A percentile compares a stretch with the other conserved stretches of the same genome.
These are phyloP conservation scores for Typhlichthys subterraneus DNA, from an alignment of 2,797 vertebrate species.

Conservation along the genomic window DNA sequence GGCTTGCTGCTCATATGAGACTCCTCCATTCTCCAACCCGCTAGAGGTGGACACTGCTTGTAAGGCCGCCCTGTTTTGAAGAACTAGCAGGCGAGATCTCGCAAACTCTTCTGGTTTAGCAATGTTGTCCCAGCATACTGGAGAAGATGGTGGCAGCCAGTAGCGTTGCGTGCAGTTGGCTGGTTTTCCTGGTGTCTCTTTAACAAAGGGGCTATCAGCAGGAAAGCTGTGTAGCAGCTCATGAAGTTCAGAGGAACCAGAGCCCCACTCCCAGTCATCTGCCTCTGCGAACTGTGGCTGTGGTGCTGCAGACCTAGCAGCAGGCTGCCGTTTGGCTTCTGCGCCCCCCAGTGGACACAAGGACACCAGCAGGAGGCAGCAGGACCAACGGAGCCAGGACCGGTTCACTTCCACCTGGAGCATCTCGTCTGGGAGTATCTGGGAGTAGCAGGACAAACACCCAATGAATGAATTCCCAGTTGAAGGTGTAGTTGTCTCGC, in stretches of 20 bases:
- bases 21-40: constrained; percentile 69
- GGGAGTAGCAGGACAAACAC: constrained; percentile 16
- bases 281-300: constrained; percentile 39
- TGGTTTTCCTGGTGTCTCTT: constrained; percentile 56
- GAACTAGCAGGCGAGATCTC: constrained; percentile 73
- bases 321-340: constrained; percentile 18
- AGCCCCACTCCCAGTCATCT: constrained; percentile 71
- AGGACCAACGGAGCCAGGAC: constrained; percentile 51
- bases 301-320: background rate
- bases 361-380: constrained; percentile 51
- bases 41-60: constrained; percentile 71
- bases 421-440: constrained; percentile 52
- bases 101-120: constrained; percentile 77
- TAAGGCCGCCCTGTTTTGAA: constrained; percentile 80
- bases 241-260: constrained; percentile 68
- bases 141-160: constrained; percentile 73
- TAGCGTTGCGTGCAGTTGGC: constrained; percentile 80
- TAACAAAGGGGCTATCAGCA: constrained; percentile 76
- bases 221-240: constrained; percentile 74
- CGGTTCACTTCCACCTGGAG: constrained; percentile 40
- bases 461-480: no score
- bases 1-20: constrained; percentile 73
- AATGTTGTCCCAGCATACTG: constrained; percentile 75
- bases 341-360: constrained; percentile 33
- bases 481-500: no score